A percentile compares a stretch with the other conserved stretches of the same genome.
Evolutionary conservation across 2,113 vertebrate genomes (phyloP).

Genomic region (Hemichromis elongatus): DNA sequence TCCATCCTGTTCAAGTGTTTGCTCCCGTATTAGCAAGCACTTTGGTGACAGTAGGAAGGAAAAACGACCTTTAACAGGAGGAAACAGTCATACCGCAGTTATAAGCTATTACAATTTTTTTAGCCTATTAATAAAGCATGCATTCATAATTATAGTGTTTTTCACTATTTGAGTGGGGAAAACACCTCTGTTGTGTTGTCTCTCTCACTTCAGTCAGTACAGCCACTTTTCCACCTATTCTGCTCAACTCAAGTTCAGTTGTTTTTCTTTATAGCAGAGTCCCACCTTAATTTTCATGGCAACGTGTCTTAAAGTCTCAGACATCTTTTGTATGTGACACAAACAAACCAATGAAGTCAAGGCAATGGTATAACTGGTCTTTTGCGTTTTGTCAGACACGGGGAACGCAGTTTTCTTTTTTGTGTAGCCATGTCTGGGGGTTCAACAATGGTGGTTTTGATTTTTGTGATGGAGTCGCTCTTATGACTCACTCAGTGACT

Average conservation of each 20-base stretch:
- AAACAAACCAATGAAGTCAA: background rate
- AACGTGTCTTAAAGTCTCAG: rapidly evolving
- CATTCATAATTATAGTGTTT: background rate
- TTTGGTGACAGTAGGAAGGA: background rate
- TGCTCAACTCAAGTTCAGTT: background rate
- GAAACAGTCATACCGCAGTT: background rate
- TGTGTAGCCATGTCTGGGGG: background rate
- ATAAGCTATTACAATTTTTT: background rate
- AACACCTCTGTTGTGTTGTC: background rate
- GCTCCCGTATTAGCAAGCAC: background rate
- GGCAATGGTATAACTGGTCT: background rate
- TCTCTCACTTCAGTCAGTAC: background rate
- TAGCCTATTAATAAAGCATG: background rate
- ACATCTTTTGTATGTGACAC: too few relatives aligned
- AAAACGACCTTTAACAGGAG: background rate
- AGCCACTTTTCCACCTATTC: background rate
- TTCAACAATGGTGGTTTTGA: background rate
- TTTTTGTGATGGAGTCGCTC: background rate
- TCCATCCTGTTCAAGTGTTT: background rate
- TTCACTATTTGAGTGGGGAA: background rate
- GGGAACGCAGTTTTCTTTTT: rapidly evolving
- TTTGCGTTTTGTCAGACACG: background rate
- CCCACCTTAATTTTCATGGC: background rate
- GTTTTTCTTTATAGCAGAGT: background rate
- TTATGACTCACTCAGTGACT: background rate